Conservation (phyloP, 2,888 invertebrate genomes). For the Camponotus fellah region DNA sequence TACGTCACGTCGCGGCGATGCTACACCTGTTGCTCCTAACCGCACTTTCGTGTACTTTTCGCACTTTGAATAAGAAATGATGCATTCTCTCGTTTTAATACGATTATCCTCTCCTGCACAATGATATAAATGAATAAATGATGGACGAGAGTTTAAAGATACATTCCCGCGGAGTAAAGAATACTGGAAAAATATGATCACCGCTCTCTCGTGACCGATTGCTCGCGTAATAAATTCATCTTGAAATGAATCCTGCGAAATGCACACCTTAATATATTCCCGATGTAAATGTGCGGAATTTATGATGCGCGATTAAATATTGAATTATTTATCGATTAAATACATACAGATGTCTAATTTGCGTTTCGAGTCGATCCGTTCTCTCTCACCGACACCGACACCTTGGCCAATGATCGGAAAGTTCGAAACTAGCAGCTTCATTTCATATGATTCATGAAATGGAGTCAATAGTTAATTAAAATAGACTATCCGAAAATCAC, state of each 20-base stretch:
- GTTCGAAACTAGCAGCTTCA: background rate
- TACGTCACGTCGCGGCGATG: background rate
- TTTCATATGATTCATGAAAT: background rate
- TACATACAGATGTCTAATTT: background rate
- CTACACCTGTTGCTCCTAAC: background rate
- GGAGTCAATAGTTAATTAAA: background rate
- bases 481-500: background rate
- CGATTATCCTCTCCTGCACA: background rate
- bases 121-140: constrained; percentile 3
- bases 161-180: background rate
- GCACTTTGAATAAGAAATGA: constrained; percentile 1
- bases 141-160: background rate
- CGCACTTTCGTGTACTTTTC: background rate
- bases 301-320: background rate
- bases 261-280: background rate
- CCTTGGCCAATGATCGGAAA: background rate
- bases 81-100: background rate
- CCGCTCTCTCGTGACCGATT: background rate
- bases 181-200: background rate
- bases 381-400: background rate
- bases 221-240: background rate
- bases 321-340: background rate
- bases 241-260: background rate
- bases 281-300: background rate
- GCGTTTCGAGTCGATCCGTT: background rate